phyloP scores from a whole-genome alignment of 2,888 invertebrate genomes.

The Leucoma salicis region DNA sequence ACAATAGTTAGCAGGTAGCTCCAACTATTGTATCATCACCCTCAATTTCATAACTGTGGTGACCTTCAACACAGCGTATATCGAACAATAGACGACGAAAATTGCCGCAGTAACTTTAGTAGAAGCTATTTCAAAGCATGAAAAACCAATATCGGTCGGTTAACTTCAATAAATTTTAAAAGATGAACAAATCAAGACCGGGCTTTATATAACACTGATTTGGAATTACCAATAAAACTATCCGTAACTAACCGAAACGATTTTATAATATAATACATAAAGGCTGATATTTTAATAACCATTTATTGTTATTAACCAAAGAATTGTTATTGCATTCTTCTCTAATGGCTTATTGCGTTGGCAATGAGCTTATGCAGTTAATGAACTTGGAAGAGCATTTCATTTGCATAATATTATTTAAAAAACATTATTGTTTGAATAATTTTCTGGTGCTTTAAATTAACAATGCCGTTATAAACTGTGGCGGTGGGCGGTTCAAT shows the following conservation, averaged over 20 bases:
- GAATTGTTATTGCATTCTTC: slow-evolving; percentile 15
- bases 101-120: slow-evolving; percentile 17
- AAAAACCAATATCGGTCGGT: too few relatives aligned
- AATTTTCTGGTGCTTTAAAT: too few relatives aligned
- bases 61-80: slow-evolving; percentile 22
- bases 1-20: slow-evolving; percentile 1
- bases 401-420: slow-evolving; percentile 4
- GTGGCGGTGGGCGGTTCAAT: too few relatives aligned
- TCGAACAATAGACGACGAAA: slow-evolving; percentile 22
- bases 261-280: background rate
- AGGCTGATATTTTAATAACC: background rate
- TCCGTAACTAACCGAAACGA: background rate
- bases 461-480: too few relatives aligned
- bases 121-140: slow-evolving; percentile 13
- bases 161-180: too few relatives aligned
- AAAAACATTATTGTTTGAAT: slow-evolving; percentile 1
- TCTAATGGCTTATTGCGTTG: slow-evolving; percentile 8
- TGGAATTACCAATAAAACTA: background rate
- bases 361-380: slow-evolving; percentile 9
- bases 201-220: background rate
- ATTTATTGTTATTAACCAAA: background rate
- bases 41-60: slow-evolving; percentile 25
- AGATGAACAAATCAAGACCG: too few relatives aligned
- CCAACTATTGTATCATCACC: slow-evolving; percentile 23
- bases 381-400: slow-evolving; percentile 19